phyloP scores from a whole-genome alignment of 2,888 invertebrate genomes.

The Keiferia lycopersicella region DNA sequence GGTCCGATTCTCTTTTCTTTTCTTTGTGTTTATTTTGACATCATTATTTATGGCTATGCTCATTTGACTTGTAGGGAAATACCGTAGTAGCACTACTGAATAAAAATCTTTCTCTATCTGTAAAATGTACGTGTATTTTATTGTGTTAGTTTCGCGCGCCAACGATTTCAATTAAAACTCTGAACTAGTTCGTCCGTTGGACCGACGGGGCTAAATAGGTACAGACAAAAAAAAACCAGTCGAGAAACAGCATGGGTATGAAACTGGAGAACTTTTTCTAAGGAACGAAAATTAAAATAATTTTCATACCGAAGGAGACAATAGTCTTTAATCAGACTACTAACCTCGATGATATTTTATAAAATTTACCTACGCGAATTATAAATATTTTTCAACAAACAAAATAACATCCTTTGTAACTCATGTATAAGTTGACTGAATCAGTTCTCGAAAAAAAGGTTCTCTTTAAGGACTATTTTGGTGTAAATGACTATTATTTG shows the following conservation, averaged over 20 bases:
- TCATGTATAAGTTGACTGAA: background rate
- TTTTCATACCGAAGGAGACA: no score
- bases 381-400: no score
- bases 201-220: background rate
- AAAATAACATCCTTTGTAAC: no score
- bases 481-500: background rate
- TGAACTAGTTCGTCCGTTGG: background rate
- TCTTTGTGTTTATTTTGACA: no score
- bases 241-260: no score
- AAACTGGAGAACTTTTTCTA: background rate
- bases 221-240: background rate
- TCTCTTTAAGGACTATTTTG: background rate
- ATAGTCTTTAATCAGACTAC: no score
- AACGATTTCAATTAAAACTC: constrained; percentile 8
- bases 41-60: no score
- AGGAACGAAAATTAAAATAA: background rate
- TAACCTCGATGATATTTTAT: no score
- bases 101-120: background rate
- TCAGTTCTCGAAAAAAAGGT: background rate
- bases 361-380: no score
- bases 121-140: background rate
- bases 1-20: no score
- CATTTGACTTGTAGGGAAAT: no score
- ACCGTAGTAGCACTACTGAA: no score
- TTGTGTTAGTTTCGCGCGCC: background rate